Evolutionary conservation across 2,888 invertebrate genomes (phyloP), one percentile per base, ranked within the genome.

Genomic region (Megaustenia siamemsis): DNA sequence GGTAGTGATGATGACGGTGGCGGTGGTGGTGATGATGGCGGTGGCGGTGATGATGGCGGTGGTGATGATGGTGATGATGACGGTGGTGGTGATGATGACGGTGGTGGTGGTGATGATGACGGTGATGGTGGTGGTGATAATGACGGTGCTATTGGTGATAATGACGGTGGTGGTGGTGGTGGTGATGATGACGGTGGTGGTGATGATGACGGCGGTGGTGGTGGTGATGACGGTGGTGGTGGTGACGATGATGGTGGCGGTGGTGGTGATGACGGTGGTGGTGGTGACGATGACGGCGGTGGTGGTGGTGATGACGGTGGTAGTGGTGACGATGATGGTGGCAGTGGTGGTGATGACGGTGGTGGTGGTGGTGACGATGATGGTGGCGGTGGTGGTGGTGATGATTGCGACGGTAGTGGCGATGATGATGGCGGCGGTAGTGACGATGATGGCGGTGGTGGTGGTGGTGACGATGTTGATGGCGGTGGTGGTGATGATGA

Each of bases 261-360:
- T 40, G 69, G 32, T 69, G 69, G 32, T 69, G 40, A 75, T 24
- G 75, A 75, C 32, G 49, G n/a, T 43, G 75, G 43, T 43, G 69
- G 32, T 69, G 69, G 32, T 69, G 69, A 69, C 32, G 69, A 69
- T 69, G 69, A 69, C 32, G 69, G 32, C 53, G 53, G 53, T 76
- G 76, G n/a, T 76, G 76, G 53, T 76, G 76, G 53, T 45, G 76
- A 28, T 76, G 76, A 76, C n/a, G 76, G 53, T 76, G 76, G 53
- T 75, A 53, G 53, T 76, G 45, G 53, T 49, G 53, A 76, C 43
- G 75, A 75, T 43, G 60, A 60, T 24, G 60, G 24, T 24, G 60
- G 24, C n/a, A 18, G 18, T 69, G 69, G 15, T 69, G 69, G 24
- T 66, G 66, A n/a, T 66, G 66, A 66, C 24, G 66, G 24, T 28